Evolutionary conservation across 30 jellyfish, hydroid and myxozoan genomes (phyloP).

Genomic region (Sanderia malayensis): DNA sequence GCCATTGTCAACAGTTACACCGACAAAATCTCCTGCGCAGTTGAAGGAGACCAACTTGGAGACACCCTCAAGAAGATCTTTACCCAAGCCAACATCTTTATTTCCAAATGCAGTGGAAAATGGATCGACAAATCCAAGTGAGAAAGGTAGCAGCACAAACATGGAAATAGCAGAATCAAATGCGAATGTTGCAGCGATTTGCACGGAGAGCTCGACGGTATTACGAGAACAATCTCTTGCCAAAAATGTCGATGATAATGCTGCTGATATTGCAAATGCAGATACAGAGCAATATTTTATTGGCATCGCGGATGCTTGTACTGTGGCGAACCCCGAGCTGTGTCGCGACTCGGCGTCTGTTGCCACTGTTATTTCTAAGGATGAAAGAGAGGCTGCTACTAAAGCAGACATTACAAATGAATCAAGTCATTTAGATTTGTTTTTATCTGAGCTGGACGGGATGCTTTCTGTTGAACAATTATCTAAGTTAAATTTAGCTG

Average conservation of each 20-base stretch:
- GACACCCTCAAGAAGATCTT: not conserved
- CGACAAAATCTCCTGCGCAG: not conserved
- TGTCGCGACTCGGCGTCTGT: not conserved
- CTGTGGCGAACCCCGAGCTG: too few species aligned
- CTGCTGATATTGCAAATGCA: not conserved
- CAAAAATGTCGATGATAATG: not conserved
- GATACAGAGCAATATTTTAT: too few species aligned
- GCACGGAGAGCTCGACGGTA: not conserved
- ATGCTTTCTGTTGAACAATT: not conserved
- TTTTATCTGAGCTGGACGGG: not conserved
- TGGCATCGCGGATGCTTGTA: too few species aligned
- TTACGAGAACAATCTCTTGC: too few species aligned
- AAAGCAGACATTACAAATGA: too few species aligned
- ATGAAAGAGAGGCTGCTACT: not conserved
- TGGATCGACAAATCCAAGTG: too few species aligned
- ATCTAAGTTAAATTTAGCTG: not conserved
- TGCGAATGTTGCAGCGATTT: not conserved
- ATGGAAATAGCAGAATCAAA: not conserved
- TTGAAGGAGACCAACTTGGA: not conserved
- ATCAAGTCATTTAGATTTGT: too few species aligned
- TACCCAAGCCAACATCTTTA: not conserved
- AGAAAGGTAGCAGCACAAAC: not conserved
- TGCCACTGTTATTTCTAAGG: not conserved
- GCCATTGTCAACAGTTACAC: not conserved
- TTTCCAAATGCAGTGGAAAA: too few species aligned